Evolutionary conservation across 2,888 invertebrate genomes (phyloP), one percentile per base, ranked within the genome.

Genomic region (Epinotia demarniana): DNA sequence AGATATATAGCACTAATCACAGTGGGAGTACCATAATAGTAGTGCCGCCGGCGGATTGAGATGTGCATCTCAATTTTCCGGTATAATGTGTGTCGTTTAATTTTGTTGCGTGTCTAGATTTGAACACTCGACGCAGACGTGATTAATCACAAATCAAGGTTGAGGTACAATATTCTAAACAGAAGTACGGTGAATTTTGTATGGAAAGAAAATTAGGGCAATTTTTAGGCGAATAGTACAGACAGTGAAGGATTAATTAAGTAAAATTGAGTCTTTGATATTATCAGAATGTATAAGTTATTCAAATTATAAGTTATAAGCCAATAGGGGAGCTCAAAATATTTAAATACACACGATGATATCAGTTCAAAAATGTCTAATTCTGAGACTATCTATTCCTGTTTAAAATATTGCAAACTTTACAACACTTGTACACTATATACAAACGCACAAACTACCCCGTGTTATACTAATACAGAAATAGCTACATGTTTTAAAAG

Each of bases 11-110:
- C 0, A 88, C 87, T 0, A 91, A 89, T 12, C 89, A 92, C n/a
- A 90, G 92, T 55, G 93, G 93, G 0, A 93, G 93, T 79, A 94
- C 94, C 0, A 93, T 94, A 1, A 93, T 94, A 5, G 85, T 92
- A 0, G 89, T 94, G 5, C 93, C 93, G 6, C 93, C 93, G 3
- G 92, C 93, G 0, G 93, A 93, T 85, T 94, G 93, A 93, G 79
- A 62, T 8, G 19, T 61, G 5, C 19, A 57, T 46, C 13, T 55
- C 23, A n/a, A 2, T 61, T 16, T 19, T 12, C 19, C 43, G 75
- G 75, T 57, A 19, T 74, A 57, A 43, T 69, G 6, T 75, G 63
- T 74, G 68, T 49, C n/a, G 53, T 67, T 68, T 23, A 62, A 6
- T 62, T 18, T n/a, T n/a, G 60, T 60, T 12, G 27, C 39, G 39